Base-by-base conservation (phyloP, 1,140 invertebrate species). In the Tribolium madens region DNA sequence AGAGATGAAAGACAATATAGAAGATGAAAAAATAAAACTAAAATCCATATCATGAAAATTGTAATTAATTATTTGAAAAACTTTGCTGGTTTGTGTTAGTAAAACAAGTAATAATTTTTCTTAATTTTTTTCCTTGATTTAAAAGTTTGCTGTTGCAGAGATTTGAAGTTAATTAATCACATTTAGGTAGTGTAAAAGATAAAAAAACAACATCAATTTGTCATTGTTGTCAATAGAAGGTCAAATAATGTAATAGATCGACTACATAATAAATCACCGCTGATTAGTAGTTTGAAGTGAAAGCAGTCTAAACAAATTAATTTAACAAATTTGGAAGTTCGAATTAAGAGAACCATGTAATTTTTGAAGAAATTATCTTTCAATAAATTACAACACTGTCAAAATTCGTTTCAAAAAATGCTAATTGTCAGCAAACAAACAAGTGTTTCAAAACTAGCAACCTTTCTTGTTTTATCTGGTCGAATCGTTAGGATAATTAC, bases 171-270 rank as follows among this genome's bases (percentile, higher is more conserved):
- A 50, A 14, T 50, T 14, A 50, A 50, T 50, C 36, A 50, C 13
- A 50, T 14, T 7, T n/a, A n/a, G n/a, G n/a, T 50, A 3, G 48
- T 15, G 13, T 57, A 7, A n/a, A 18, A 26, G 52, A 17, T 21
- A 57, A 57, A 7, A 42, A 57, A 57, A 10, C 18, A 17, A 10
- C n/a, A 57, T 9, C 18, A 57, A 57, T 57, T 57, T 9, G 52
- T 57, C 52, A 57, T 57, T 57, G 52, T 57, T 57, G 52, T 57
- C 52, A 57, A 18, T 26, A 57, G 15, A 57, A 57, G 52, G 52
- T 57, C 52, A 57, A 57, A 57, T 57, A 21, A 50, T 0, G 13
- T 50, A 50, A 13, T 15, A 3, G 3, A 47, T 31, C 26, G 13
- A 13, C 13, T 15, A 12, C 7, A n/a, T 42, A 26, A 57, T 57